Conservation (phyloP, 2,113 vertebrate species). For the Platichthys stellatus region DNA sequence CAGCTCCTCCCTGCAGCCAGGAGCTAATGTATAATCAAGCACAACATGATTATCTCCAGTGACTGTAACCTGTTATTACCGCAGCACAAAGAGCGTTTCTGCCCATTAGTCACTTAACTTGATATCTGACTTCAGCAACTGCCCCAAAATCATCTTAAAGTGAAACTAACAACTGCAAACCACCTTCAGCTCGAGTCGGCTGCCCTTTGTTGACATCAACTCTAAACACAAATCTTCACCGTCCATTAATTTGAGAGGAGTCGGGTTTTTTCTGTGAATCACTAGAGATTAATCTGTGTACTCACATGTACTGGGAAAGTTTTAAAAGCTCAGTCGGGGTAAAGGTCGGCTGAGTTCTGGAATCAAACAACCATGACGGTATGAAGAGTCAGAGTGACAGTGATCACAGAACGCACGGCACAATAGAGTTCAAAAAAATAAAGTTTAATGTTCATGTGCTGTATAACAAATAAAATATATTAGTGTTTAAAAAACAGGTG, state of each 20-base stretch:
- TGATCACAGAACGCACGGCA: conserved; percentile 63
- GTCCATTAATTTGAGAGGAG: too few relatives aligned
- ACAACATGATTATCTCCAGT: conserved; percentile 32
- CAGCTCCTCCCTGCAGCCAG: conserved; percentile 33
- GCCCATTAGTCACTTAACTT: not conserved
- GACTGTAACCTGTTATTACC: conserved; percentile 16
- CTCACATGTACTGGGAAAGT: too few relatives aligned
- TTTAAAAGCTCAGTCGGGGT: too few relatives aligned
- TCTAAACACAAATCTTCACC: too few relatives aligned
- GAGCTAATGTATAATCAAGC: conserved; percentile 40
- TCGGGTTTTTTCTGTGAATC: too few relatives aligned
- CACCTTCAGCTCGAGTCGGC: not conserved
- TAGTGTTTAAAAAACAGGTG: conserved; percentile 94
- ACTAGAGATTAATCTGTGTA: too few relatives aligned
- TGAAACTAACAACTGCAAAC: not conserved
- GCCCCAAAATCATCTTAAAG: too few relatives aligned
- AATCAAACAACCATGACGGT: too few relatives aligned
- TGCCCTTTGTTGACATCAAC: too few relatives aligned
- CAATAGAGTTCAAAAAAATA: conserved; percentile 85
- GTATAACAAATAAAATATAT: conserved; percentile 97
- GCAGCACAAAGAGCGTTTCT: not conserved
- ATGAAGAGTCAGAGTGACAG: not conserved
- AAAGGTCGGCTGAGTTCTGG: too few relatives aligned
- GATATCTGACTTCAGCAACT: not conserved
- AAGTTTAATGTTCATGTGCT: conserved; percentile 89